These are phyloP conservation scores for Speoplatyrhinus poulsoni DNA, from an alignment of 2,113 vertebrate species.

Conservation along the genomic window DNA sequence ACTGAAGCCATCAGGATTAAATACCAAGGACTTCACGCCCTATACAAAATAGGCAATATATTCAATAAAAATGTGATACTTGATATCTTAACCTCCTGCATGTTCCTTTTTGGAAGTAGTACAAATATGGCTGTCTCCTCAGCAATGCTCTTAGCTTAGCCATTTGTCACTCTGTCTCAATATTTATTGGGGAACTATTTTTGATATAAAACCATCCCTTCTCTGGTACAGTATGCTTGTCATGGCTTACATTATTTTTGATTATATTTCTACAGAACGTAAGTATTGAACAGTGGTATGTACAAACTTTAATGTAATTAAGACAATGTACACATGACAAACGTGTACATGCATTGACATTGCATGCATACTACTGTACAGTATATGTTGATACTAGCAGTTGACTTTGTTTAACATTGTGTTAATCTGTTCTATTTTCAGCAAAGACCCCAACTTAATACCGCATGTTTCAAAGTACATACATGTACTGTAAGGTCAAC, in stretches of 20 bases:
- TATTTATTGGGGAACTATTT: slow-evolving; percentile 62
- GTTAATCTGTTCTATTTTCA: slow-evolving; percentile 45
- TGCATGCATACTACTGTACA: no score
- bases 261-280: neutral
- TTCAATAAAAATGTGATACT: slow-evolving; percentile 70
- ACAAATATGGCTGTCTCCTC: slow-evolving; percentile 74
- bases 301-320: neutral
- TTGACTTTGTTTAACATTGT: no score
- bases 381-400: no score
- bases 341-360: no score
- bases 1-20: slow-evolving; percentile 43
- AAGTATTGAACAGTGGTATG: neutral
- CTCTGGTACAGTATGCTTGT: slow-evolving; percentile 4
- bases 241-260: neutral
- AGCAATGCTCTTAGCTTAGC: slow-evolving; percentile 53
- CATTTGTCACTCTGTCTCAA: slow-evolving; percentile 44
- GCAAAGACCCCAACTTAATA: slow-evolving; percentile 7
- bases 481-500: slow-evolving; percentile 48
- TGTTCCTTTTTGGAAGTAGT: slow-evolving; percentile 68
- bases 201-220: slow-evolving; percentile 48
- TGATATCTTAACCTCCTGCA: slow-evolving; percentile 39
- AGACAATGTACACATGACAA: no score
- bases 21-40: slow-evolving; percentile 62
- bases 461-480: slow-evolving; percentile 33
- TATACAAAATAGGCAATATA: slow-evolving; percentile 50